Conservation (phyloP, 2,888 invertebrate genomes). For the Drosophila helvetica region DNA sequence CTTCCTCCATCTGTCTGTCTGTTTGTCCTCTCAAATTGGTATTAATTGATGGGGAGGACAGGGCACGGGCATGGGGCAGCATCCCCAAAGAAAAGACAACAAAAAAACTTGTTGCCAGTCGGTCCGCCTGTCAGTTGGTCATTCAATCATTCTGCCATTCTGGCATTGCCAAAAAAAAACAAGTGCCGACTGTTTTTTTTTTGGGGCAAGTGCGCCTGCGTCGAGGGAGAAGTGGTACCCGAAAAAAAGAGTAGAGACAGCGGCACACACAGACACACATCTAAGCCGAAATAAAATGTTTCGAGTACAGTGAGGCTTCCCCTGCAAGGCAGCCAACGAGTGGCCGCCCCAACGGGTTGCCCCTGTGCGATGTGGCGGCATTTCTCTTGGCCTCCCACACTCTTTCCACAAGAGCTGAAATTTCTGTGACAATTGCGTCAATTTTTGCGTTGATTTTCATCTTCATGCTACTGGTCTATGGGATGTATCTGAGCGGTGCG, state of each 20-base stretch:
- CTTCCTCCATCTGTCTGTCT: neutral
- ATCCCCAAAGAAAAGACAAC: slow-evolving; percentile 17
- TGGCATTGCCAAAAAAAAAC: slow-evolving; percentile 28
- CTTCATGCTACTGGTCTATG: slow-evolving; percentile 36
- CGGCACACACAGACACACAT: slow-evolving; percentile 1
- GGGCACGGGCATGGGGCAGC: slow-evolving; percentile 32
- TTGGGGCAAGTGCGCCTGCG: slow-evolving; percentile 61
- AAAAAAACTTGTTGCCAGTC: slow-evolving; percentile 62
- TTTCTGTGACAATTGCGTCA: slow-evolving; percentile 74
- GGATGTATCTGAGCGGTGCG: slow-evolving; percentile 28
- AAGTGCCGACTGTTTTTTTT: slow-evolving; percentile 22
- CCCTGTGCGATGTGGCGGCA: slow-evolving; percentile 9
- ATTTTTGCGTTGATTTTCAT: slow-evolving; percentile 70
- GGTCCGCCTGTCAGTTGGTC: slow-evolving; percentile 48
- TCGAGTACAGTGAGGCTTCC: neutral
- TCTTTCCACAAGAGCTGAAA: slow-evolving; percentile 37
- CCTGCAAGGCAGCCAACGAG: neutral
- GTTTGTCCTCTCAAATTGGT: slow-evolving; percentile 50
- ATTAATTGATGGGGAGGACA: slow-evolving; percentile 73
- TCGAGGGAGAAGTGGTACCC: slow-evolving; percentile 18
- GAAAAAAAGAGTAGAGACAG: slow-evolving; percentile 14
- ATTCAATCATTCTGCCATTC: slow-evolving; percentile 47
- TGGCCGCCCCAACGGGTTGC: neutral
- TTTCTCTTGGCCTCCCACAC: slow-evolving; percentile 23
- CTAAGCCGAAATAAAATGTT: neutral